These are phyloP conservation scores for Elaphurus davidianus DNA, from an alignment of 2,113 vertebrate genomes.

Conservation along the genomic window DNA sequence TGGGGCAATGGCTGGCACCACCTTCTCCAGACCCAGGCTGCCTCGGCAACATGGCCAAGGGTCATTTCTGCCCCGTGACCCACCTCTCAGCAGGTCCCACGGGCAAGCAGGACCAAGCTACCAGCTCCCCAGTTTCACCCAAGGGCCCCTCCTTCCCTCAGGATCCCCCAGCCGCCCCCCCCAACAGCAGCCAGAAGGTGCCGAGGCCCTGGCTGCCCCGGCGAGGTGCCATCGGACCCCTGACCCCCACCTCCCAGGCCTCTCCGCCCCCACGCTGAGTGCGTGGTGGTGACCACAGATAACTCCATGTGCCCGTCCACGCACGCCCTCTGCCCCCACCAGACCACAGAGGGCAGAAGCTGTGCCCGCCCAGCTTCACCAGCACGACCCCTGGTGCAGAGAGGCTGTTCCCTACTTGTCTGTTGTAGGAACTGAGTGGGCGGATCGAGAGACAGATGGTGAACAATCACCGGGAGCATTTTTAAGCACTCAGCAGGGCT, in stretches of 20 bases:
- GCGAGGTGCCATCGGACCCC: accelerated
- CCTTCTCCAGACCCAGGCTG: conserved; percentile 15
- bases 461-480: neutral
- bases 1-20: neutral
- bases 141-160: neutral
- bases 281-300: accelerated
- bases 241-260: neutral
- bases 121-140: neutral
- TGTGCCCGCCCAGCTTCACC: neutral
- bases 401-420: neutral
- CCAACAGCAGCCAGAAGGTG: neutral
- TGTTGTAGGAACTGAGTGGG: neutral
- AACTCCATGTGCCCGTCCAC: neutral
- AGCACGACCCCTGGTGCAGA: neutral
- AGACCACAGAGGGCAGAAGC: neutral
- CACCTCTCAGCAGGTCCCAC: neutral
- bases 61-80: neutral
- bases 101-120: neutral
- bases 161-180: neutral
- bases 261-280: accelerated
- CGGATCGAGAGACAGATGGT: neutral
- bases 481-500: neutral
- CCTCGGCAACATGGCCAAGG: conserved; percentile 6
- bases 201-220: neutral
- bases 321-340: accelerated